These are phyloP conservation scores for Maniola hyperantus DNA, from an alignment of 2,888 invertebrate genomes.

Conservation along the genomic window DNA sequence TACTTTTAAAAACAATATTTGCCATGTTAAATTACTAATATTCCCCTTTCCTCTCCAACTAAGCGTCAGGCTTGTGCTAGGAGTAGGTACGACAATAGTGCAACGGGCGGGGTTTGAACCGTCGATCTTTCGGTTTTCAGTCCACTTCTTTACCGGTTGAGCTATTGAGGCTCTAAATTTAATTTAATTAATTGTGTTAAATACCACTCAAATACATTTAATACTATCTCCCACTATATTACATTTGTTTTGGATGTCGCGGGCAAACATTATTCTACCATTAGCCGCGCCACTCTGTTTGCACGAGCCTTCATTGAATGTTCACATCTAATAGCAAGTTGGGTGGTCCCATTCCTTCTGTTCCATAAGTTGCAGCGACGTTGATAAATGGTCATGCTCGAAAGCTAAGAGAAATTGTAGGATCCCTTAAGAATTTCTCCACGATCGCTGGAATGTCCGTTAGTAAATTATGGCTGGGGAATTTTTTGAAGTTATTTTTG, in stretches of 20 bases:
- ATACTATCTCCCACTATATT: background rate
- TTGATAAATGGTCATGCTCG: constrained; percentile 23
- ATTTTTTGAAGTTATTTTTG: constrained; percentile 3
- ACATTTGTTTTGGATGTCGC: constrained; percentile 8
- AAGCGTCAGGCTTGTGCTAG: too few relatives aligned
- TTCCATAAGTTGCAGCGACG: constrained; percentile 21
- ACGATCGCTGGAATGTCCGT: constrained; percentile 18
- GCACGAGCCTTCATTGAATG: constrained; percentile 6
- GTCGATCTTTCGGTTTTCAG: too few relatives aligned
- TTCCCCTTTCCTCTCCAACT: too few relatives aligned
- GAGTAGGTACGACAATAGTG: too few relatives aligned
- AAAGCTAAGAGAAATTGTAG: constrained; percentile 22
- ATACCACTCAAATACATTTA: too few relatives aligned
- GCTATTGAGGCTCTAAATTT: too few relatives aligned
- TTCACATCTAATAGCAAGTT: constrained; percentile 16
- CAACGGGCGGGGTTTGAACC: too few relatives aligned
- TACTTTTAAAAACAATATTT: too few relatives aligned
- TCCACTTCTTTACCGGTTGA: too few relatives aligned
- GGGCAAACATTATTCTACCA: constrained; percentile 9
- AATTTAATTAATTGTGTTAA: too few relatives aligned
- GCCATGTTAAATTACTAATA: too few relatives aligned
- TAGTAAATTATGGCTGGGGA: constrained; percentile 17
- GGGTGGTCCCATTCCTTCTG: constrained; percentile 14
- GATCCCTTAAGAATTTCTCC: constrained; percentile 20
- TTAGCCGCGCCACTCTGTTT: constrained; percentile 14